Percentiles rank a stretch among this genome's conserved stretches.
phyloP scores from a whole-genome alignment of 2,113 vertebrate species.

The Chloropsis cyanopogon region DNA sequence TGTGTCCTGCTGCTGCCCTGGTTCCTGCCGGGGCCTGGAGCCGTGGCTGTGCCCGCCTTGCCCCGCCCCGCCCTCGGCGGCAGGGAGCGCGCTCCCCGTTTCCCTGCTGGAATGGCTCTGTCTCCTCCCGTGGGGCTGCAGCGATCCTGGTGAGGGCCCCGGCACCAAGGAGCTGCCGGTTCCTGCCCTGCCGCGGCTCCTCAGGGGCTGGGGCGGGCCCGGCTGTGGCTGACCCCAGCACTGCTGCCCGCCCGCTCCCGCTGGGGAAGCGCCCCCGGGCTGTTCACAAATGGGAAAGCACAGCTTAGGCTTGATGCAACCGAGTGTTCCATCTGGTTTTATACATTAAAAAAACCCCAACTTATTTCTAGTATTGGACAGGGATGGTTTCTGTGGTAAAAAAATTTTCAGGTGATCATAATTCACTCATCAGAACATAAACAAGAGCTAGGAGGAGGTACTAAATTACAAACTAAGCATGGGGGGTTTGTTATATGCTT shows the following conservation, averaged over 20 bases:
- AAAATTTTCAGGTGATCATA: not conserved
- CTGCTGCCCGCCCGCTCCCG: fast-evolving
- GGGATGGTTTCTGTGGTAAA: not conserved
- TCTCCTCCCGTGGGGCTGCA: fast-evolving
- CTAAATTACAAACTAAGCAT: not conserved
- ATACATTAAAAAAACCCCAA: not conserved
- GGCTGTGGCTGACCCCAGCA: fast-evolving
- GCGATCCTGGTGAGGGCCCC: fast-evolving
- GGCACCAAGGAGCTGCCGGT: fast-evolving
- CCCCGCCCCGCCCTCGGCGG: not conserved
- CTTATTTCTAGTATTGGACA: not conserved
- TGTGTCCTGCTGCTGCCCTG: not conserved
- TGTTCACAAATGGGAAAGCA: not conserved
- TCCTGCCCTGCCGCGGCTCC: not conserved
- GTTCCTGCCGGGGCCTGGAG: not conserved
- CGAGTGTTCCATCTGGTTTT: not conserved
- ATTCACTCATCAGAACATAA: not conserved
- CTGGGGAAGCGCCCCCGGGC: not conserved
- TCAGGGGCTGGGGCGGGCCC: not conserved
- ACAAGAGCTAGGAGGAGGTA: not conserved
- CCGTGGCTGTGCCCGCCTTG: not conserved
- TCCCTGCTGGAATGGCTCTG: not conserved
- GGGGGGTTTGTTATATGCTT: slow-evolving; percentile 31
- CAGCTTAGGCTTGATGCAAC: not conserved
- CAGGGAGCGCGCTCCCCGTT: fast-evolving